Percentiles rank a stretch among this genome's conserved stretches.
phyloP scores from a whole-genome alignment of 2,888 invertebrate genomes.

The Chrysodeixis includens region DNA sequence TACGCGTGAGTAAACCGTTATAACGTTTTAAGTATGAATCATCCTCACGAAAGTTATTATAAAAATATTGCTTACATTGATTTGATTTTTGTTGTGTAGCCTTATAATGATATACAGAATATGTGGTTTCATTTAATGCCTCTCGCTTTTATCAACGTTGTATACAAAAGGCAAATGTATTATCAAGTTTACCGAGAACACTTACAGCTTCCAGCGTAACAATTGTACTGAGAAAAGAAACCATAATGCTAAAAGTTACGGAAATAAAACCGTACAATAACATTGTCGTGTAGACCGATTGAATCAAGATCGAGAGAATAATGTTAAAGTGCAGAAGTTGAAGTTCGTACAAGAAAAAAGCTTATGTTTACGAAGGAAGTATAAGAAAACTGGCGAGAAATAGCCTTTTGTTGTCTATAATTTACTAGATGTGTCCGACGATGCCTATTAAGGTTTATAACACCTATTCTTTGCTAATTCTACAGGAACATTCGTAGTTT shows the following conservation, averaged over 20 bases:
- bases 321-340: conserved; percentile 19
- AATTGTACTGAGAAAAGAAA: conserved; percentile 53
- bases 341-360: not conserved
- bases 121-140: too few relatives aligned
- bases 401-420: not conserved
- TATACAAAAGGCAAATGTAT: conserved; percentile 42
- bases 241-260: conserved; percentile 52
- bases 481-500: too few relatives aligned
- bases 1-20: too few relatives aligned
- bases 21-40: too few relatives aligned
- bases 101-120: too few relatives aligned
- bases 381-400: not conserved
- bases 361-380: not conserved
- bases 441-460: too few relatives aligned
- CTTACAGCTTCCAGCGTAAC: conserved; percentile 30
- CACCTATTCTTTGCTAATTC: too few relatives aligned
- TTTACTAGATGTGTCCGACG: too few relatives aligned
- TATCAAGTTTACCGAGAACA: conserved; percentile 45
- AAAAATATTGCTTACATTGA: too few relatives aligned
- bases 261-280: conserved; percentile 56
- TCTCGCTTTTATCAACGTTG: too few relatives aligned
- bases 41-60: too few relatives aligned
- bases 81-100: too few relatives aligned
- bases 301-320: conserved; percentile 44
- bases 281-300: conserved; percentile 54